phyloP scores from a whole-genome alignment of 2,797 vertebrate species.

The Darevskia mixta region DNA sequence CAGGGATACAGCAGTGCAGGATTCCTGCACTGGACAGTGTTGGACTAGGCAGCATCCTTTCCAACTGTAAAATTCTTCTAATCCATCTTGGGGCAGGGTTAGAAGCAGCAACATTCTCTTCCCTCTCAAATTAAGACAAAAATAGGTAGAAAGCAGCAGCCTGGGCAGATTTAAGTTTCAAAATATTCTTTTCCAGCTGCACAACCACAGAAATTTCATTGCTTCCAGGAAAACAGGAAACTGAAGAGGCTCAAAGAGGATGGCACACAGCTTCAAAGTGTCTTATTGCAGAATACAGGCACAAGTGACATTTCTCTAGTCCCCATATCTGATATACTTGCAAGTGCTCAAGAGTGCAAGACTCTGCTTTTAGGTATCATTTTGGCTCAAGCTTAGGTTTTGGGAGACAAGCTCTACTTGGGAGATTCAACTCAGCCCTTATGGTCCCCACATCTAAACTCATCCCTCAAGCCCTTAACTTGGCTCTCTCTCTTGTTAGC shows the following conservation, averaged over 20 bases:
- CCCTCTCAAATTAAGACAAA: not conserved
- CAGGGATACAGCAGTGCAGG: no score
- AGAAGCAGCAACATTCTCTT: not conserved
- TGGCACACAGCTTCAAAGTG: not conserved
- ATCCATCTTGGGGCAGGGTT: not conserved
- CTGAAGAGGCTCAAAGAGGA: not conserved
- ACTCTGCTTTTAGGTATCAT: not conserved
- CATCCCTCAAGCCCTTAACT: not conserved
- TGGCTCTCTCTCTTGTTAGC: not conserved
- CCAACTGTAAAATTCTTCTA: no score
- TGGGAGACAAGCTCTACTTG: not conserved
- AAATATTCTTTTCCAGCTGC: not conserved
- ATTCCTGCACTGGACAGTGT: no score
- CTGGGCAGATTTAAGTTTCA: not conserved
- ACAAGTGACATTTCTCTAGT: not conserved
- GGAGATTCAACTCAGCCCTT: not conserved
- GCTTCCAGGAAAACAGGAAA: not conserved
- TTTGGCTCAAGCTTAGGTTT: not conserved
- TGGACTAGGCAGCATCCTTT: no score
- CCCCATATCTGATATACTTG: not conserved
- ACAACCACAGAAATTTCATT: not conserved
- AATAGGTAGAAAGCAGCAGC: not conserved
- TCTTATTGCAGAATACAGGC: not conserved
- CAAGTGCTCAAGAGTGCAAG: not conserved
- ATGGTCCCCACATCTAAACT: not conserved